Base-by-base conservation (phyloP, 2,888 invertebrate species). In the Dasysyrphus albostriatus region DNA sequence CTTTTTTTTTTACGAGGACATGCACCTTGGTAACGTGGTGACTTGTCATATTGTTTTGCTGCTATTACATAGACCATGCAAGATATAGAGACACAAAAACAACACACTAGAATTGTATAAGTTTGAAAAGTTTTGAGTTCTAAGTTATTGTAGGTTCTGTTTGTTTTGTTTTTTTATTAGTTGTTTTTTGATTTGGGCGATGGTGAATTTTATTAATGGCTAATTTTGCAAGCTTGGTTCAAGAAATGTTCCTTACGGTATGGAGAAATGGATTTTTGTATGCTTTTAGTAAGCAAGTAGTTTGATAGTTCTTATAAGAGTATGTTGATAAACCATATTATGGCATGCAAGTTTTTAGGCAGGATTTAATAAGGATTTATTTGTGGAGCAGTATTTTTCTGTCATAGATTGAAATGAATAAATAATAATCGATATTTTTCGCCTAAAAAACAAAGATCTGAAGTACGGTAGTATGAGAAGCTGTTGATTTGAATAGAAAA, bases 11-110 rank as follows among this genome's bases (percentile, higher is more conserved):
- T 59, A 73, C 44, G 75, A 81, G 78, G 74, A 83, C 83, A 79
- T 87, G 69, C 87, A 87, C 78, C 78, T 87, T 79, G 70, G 83
- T 69, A 82, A 83, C 49, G 82, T 75, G 87, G 78, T 79, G 83
- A 83, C 70, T 87, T 83, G 83, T 87, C 83, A 87, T 87, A 87
- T 87, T 87, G 75, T 83, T 87, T 70, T 87, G 74, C 72, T 56
- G 77, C 75, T 51, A 56, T 73, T 47, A 9, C 42, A 69, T 19
- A 42, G 47, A 67, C 29, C 63, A 10, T 65, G 69, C 12, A 73
- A 61, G 44, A 44, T 37, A 67, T 37, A 67, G 61, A 58, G 67
- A 49, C 34, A 49, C 39, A 51, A 65, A 29, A 39, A 47, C 39
- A 65, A 29, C 29, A 47, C 39, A 34, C 16, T 44, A 37, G 65